These are phyloP conservation scores for Drosophila parabipectinata DNA, from an alignment of 1,140 invertebrate genomes.

Conservation along the genomic window DNA sequence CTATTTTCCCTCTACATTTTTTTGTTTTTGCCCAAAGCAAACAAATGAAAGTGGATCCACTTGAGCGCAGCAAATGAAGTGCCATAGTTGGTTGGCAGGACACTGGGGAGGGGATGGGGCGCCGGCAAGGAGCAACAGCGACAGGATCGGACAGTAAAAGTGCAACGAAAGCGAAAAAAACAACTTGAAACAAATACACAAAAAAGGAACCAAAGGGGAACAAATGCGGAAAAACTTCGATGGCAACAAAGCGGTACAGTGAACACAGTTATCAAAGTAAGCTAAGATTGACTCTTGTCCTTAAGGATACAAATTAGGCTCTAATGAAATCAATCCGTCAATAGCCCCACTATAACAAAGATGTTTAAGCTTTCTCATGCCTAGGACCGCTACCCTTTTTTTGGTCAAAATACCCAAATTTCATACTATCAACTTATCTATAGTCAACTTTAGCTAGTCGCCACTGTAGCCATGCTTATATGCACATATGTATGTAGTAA, in stretches of 20 bases:
- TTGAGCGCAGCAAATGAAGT: slow-evolving; percentile 83
- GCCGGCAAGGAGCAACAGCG: slow-evolving; percentile 30
- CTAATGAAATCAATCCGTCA: no score
- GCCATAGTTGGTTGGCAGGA: slow-evolving; percentile 51
- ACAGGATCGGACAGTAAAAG: slow-evolving; percentile 72
- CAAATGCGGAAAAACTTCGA: slow-evolving; percentile 63
- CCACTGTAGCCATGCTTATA: slow-evolving; percentile 5
- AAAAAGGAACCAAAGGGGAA: slow-evolving; percentile 17
- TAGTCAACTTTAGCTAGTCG: not conserved
- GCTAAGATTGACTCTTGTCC: no score
- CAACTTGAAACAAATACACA: slow-evolving; percentile 72
- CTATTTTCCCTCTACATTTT: slow-evolving; percentile 7
- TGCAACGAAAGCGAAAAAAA: slow-evolving; percentile 81
- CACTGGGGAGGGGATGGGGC: not conserved
- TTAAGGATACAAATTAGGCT: no score
- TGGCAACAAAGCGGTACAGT: slow-evolving; percentile 25
- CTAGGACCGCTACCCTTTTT: no score
- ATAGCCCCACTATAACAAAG: not conserved
- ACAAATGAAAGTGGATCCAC: slow-evolving; percentile 83
- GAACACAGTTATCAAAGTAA: not conserved
- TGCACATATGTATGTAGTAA: slow-evolving; percentile 27
- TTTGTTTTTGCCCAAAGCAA: slow-evolving; percentile 55
- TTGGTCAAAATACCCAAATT: no score
- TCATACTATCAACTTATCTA: not conserved
- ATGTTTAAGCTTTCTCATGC: no score